Evolutionary conservation across 2,888 invertebrate species (phyloP).

Genomic region (Busseola fusca): DNA sequence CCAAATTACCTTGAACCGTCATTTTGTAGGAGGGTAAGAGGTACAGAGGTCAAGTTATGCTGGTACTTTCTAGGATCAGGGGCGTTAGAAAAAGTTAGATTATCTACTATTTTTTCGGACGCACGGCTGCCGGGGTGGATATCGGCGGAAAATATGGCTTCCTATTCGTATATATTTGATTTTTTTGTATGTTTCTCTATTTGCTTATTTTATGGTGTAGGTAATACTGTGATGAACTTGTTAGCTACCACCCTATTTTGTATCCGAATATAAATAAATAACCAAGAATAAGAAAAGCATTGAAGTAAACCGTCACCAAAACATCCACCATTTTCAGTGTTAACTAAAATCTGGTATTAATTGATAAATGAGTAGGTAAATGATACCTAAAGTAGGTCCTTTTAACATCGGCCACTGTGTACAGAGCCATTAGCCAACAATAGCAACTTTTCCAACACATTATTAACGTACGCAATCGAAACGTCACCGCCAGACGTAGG

Average conservation of each 20-base stretch:
- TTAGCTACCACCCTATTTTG: not conserved
- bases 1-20: constrained; percentile 67
- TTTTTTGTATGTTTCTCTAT: constrained; percentile 72
- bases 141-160: constrained; percentile 87
- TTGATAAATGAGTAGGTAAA: constrained; percentile 3
- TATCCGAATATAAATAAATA: not conserved
- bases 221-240: constrained; percentile 12
- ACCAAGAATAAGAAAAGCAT: not conserved
- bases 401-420: constrained; percentile 32
- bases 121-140: constrained; percentile 83
- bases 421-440: constrained; percentile 53
- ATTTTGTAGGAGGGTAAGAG: not conserved
- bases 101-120: constrained; percentile 88
- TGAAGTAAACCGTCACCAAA: not conserved
- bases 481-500: constrained; percentile 81
- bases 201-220: constrained; percentile 62
- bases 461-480: constrained; percentile 72
- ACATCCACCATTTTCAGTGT: too few relatives aligned
- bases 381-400: not conserved
- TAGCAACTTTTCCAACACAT: constrained; percentile 52
- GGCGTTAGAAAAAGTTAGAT: constrained; percentile 88
- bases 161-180: constrained; percentile 83
- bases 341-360: not conserved
- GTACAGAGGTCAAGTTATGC: constrained; percentile 53
- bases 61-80: constrained; percentile 74